Evolutionary conservation across 2,888 invertebrate species (phyloP).

Genomic region (Chrysomela aeneicollis): DNA sequence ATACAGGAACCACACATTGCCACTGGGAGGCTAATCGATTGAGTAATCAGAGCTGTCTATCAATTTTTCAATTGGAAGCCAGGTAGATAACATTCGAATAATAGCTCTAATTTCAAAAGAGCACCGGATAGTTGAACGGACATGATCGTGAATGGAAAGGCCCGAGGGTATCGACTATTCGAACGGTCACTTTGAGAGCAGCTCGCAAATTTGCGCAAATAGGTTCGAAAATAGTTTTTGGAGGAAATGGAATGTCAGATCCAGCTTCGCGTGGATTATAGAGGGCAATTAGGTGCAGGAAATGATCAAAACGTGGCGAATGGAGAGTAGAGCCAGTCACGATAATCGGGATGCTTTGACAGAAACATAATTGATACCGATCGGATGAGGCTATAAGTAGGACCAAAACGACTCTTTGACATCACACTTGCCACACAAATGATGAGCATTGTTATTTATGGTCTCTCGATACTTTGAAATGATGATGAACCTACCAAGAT

Average conservation of each 20-base stretch:
- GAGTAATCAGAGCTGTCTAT: background rate
- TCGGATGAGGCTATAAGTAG: too few relatives aligned
- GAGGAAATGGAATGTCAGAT: slow-evolving; percentile 14
- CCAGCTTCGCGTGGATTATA: slow-evolving; percentile 2
- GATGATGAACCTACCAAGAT: too few relatives aligned
- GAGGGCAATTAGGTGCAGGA: slow-evolving; percentile 10
- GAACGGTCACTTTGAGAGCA: slow-evolving; percentile 16
- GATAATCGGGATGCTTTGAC: background rate
- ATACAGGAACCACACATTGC: too few relatives aligned
- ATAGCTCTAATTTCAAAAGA: slow-evolving; percentile 14
- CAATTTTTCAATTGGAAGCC: background rate
- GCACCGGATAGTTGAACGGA: background rate
- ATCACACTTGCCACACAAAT: too few relatives aligned
- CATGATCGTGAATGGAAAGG: slow-evolving; percentile 11
- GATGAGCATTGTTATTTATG: too few relatives aligned
- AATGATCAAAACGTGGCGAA: slow-evolving; percentile 12
- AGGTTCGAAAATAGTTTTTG: slow-evolving; percentile 19
- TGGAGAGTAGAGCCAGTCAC: background rate
- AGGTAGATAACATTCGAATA: slow-evolving; percentile 15
- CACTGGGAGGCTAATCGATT: too few relatives aligned
- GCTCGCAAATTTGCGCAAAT: slow-evolving; percentile 10
- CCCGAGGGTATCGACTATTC: slow-evolving; percentile 13
- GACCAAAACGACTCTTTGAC: too few relatives aligned
- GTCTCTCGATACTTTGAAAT: too few relatives aligned
- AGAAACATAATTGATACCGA: background rate